Evolutionary conservation across 2,797 vertebrate genomes (phyloP), one percentile per base, ranked within the genome.

Genomic region (Sebastes goodei): DNA sequence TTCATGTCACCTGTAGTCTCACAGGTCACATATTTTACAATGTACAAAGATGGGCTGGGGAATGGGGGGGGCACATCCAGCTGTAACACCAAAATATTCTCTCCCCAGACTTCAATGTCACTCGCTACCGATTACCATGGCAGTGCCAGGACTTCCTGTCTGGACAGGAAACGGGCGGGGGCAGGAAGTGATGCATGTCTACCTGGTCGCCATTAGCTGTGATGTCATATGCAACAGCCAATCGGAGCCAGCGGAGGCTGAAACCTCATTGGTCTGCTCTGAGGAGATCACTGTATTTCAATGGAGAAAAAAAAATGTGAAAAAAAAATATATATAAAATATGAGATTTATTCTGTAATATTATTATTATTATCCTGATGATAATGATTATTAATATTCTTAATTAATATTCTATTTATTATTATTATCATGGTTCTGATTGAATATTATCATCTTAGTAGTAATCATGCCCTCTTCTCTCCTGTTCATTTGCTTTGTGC

Each of bases 151-250:
- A 91, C 89, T 92, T 94, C 86, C 91, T 92, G 92, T 92, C 88
- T 87, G 91, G 84, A 88, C 87, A 89, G 88, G 86, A 93, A 85
- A 91, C 70, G 76, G 92, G 87, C 70, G 76, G 82, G 86, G 92
- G 77, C 92, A 95, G 96, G 94, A 94, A 94, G 93, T 86, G 96
- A 97, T 99, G 98, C 98, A 99, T 99, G 98, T 98, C 97, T 97
- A 98, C 98, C 97, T 98, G 92, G 92, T 93, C 85, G 96, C 97
- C 97, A 98, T 97, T 98, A 97, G 97, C 97, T 99, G 97, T 98
- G 97, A 97, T 97, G 97, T 99, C 98, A 99, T 98, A 99, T 99
- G 98, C 97, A 99, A 99, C 90, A 97, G 97, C 98, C 93, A 94
- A 85, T 92, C 69, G 91, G 93, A 94, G 92, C 93, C 93, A 92